A percentile compares a stretch with the other conserved stretches of the same genome.
Conservation (phyloP, 2,888 invertebrate genomes). For the Cyclophora albipunctata region DNA sequence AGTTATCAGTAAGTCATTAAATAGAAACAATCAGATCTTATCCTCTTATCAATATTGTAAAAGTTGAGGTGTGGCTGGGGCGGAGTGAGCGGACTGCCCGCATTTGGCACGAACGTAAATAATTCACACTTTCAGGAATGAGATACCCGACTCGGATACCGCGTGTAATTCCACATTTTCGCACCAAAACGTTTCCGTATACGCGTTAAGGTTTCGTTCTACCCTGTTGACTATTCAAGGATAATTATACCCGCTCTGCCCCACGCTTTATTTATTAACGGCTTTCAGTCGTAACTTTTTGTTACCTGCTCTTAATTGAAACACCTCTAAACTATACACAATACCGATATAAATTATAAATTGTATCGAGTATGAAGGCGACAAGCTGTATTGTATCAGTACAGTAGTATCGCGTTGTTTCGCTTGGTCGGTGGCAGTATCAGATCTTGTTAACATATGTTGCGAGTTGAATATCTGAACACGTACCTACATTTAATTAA, state of each 20-base stretch:
- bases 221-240: constrained; percentile 45
- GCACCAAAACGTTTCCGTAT: constrained; percentile 46
- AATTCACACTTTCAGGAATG: constrained; percentile 51
- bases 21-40: too few species aligned
- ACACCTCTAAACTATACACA: constrained; percentile 40
- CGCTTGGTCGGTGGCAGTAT: constrained; percentile 30
- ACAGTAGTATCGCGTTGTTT: constrained; percentile 38
- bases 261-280: constrained; percentile 53
- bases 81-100: constrained; percentile 28
- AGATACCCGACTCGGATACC: constrained; percentile 47
- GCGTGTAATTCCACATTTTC: constrained; percentile 61
- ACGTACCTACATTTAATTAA: constrained; percentile 52
- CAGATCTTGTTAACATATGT: constrained; percentile 51
- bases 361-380: constrained; percentile 35
- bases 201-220: constrained; percentile 63
- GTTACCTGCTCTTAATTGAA: constrained; percentile 46
- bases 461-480: constrained; percentile 44
- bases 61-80: constrained; percentile 18
- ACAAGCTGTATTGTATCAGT: constrained; percentile 35
- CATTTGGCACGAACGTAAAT: constrained; percentile 51
- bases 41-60: too few species aligned
- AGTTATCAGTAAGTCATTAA: too few species aligned
- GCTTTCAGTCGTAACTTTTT: constrained; percentile 2
- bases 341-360: constrained; percentile 48
- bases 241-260: constrained; percentile 56